These are phyloP conservation scores for Halesus radiatus DNA, from an alignment of 1,140 invertebrate genomes.

Conservation along the genomic window DNA sequence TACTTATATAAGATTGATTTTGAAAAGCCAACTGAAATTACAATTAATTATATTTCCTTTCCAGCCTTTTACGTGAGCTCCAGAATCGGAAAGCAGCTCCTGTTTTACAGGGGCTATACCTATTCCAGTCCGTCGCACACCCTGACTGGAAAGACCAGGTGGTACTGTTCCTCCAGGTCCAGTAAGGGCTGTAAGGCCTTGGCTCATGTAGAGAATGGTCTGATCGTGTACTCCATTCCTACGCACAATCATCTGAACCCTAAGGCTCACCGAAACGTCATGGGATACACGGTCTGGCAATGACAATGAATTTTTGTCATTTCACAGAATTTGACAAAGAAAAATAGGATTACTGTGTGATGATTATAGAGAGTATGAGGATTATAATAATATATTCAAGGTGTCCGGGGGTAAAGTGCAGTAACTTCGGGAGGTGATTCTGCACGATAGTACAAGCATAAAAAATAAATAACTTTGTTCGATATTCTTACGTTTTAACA, in stretches of 20 bases:
- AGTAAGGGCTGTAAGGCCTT: constrained; percentile 61
- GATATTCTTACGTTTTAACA: neutral
- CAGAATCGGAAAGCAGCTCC: constrained; percentile 26
- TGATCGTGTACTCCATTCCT: constrained; percentile 22
- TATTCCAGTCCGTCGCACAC: constrained; percentile 33
- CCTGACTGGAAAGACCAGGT: constrained; percentile 53
- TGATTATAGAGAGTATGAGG: too few species aligned
- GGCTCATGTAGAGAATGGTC: constrained; percentile 42
- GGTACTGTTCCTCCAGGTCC: constrained; percentile 61
- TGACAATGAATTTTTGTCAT: constrained; percentile 9
- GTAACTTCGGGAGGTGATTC: too few species aligned
- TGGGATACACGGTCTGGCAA: constrained; percentile 8
- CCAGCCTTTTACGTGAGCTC: constrained; percentile 21
- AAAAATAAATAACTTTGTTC: too few species aligned
- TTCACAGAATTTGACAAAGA: neutral
- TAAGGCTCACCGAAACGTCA: neutral
- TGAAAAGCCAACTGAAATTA: too few species aligned
- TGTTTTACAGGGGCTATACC: constrained; percentile 28
- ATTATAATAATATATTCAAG: too few species aligned
- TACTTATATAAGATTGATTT: too few species aligned
- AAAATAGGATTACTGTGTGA: too few species aligned
- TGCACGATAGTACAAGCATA: too few species aligned
- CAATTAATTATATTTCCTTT: constrained; percentile 7
- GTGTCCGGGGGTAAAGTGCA: too few species aligned
- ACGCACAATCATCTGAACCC: constrained; percentile 34